Evolutionary conservation across 2,113 vertebrate genomes (phyloP), one percentile per base, ranked within the genome.

Genomic region (Hemiscyllium ocellatum): DNA sequence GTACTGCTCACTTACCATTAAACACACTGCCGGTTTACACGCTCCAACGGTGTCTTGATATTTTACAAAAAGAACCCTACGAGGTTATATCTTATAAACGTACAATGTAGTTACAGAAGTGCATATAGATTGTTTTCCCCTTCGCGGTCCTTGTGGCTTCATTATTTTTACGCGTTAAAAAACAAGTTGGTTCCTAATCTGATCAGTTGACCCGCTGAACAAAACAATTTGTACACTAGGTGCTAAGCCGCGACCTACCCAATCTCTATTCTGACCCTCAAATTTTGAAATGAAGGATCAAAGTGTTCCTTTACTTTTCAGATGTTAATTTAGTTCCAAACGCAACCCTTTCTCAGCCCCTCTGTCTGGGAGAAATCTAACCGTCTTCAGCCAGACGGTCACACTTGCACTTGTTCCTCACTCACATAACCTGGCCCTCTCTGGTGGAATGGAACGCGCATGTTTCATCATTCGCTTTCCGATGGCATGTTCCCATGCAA

Each of bases 221-320:
- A 96, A 97, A 96, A 96, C 96, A 96, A 97, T 97, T 97, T 96
- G 96, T 96, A 94, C 96, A 96, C 97, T 96, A 97, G 97, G 96
- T 97, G 96, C 91, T 95, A 96, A 96, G 96, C 94, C 72, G 96
- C 95, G 96, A 96, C 96, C 97, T 96, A 69, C 87, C 93, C 96
- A 69, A 96, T 96, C 96, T 97, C 91, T 96, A 95, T 91, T 96
- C 95, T 96, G 96, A 96, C 96, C 96, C 95, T 65, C 96, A 96
- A 96, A 96, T 97, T 96, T 96, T 96, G 96, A 96, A 96, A 96
- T 95, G 96, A 96, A 96, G 96, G 96, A 97, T 97, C 97, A 97
- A 97, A 97, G 97, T 96, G 94, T 86, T 24, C 95, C 94, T 95
- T 85, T 89, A 96, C 96, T 97, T 96, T 97, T 97, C 96, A 96